These are phyloP conservation scores for Trichogramma pretiosum DNA, from an alignment of 1,140 invertebrate species.

Conservation along the genomic window DNA sequence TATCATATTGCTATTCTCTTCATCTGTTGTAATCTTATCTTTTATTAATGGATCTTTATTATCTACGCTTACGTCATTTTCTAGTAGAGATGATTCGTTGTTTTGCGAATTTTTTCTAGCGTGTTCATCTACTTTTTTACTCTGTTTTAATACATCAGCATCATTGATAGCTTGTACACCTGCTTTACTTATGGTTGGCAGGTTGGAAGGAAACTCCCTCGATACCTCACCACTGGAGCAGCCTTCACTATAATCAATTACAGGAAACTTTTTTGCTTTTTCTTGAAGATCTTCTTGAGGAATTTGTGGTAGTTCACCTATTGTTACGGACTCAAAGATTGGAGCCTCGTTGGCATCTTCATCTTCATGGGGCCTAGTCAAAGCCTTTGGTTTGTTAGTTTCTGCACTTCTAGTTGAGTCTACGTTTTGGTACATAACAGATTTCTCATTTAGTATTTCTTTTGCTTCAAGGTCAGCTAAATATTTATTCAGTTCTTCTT, in stretches of 20 bases:
- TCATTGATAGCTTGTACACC: conserved; percentile 26
- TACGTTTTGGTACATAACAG: conserved; percentile 27
- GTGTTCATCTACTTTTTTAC: conserved; percentile 25
- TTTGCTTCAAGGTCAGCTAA: conserved; percentile 48
- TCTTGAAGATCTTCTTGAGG: conserved; percentile 32
- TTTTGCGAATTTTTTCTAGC: conserved; percentile 24
- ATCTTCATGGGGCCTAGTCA: conserved; percentile 21
- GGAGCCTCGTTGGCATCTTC: conserved; percentile 37
- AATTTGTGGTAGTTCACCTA: conserved; percentile 31
- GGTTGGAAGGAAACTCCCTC: conserved; percentile 21
- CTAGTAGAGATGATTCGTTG: conserved; percentile 16
- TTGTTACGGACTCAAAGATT: conserved; percentile 34
- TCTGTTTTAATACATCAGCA: conserved; percentile 24
- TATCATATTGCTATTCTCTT: conserved; percentile 18
- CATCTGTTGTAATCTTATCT: conserved; percentile 13
- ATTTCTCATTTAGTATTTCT: conserved; percentile 31
- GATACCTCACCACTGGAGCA: conserved; percentile 13
- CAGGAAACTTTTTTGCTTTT: conserved; percentile 34
- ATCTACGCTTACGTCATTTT: conserved; percentile 19
- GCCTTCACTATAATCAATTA: conserved; percentile 32
- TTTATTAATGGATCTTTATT: conserved; percentile 7
- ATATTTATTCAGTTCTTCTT: conserved; percentile 51
- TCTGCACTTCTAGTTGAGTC: conserved; percentile 14
- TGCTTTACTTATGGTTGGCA: conserved; percentile 21
- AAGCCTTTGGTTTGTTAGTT: conserved; percentile 4